Percentiles rank a stretch among this genome's conserved stretches.
phyloP scores from a whole-genome alignment of 23 tunicate species.

The Trididemnum clinides region DNA sequence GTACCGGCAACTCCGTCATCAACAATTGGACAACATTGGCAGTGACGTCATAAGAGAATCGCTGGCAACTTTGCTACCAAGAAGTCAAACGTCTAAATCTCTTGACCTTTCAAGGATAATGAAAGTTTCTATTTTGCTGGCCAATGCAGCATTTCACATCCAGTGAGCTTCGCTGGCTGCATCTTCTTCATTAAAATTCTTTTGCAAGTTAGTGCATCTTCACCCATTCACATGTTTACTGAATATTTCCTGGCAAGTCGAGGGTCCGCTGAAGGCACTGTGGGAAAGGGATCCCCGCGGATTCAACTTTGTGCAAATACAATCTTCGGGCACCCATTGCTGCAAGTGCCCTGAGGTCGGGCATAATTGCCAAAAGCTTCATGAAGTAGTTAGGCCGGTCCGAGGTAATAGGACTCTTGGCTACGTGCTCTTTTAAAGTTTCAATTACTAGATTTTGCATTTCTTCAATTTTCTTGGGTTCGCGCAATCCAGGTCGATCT shows the following conservation, averaged over 20 bases:
- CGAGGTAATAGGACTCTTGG: conserved; percentile 77
- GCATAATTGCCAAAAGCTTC: conserved; percentile 69
- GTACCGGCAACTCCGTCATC: too few relatives aligned
- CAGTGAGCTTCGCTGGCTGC: too few relatives aligned
- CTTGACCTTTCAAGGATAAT: too few relatives aligned
- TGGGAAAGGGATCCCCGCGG: conserved; percentile 59
- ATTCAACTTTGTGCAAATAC: conserved; percentile 59
- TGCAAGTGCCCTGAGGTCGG: conserved; percentile 60
- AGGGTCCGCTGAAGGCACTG: conserved; percentile 58
- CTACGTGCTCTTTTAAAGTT: conserved; percentile 75
- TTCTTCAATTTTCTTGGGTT: conserved; percentile 82
- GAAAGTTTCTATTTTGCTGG: too few relatives aligned
- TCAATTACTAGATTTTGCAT: conserved; percentile 56
- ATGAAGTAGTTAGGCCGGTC: conserved; percentile 91
- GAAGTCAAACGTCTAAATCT: too few relatives aligned
- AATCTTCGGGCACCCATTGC: conserved; percentile 52
- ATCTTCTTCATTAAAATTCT: too few relatives aligned
- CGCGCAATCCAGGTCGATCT: conserved; percentile 79
- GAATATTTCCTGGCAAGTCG: conserved; percentile 1
- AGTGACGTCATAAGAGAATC: too few relatives aligned
- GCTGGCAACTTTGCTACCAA: too few relatives aligned
- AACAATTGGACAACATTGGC: too few relatives aligned
- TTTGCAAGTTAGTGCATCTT: too few relatives aligned
- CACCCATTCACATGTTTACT: too few relatives aligned
- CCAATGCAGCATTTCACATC: too few relatives aligned